These are phyloP conservation scores for Tenthredo distinguenda DNA, from an alignment of 2,888 invertebrate species.

Conservation along the genomic window DNA sequence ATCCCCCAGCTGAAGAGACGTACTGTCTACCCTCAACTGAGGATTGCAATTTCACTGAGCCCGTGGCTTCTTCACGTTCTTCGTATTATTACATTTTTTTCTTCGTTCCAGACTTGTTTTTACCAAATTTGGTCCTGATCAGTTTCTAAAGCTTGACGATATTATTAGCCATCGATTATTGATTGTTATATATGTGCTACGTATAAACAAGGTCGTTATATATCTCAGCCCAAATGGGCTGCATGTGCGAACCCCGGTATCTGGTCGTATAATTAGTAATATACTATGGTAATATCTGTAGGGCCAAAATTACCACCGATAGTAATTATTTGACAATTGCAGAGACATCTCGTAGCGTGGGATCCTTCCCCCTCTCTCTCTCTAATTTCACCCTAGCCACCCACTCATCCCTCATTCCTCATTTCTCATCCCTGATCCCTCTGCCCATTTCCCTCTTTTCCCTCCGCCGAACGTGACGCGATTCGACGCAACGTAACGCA, in stretches of 20 bases:
- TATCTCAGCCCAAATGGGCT: background rate
- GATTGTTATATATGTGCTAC: background rate
- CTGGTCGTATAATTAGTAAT: constrained; percentile 64
- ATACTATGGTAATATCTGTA: constrained; percentile 66
- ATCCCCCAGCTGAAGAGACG: background rate
- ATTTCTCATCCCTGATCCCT: constrained; percentile 17
- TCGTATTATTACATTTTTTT: background rate
- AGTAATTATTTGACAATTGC: constrained; percentile 72
- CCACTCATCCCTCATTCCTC: constrained; percentile 29
- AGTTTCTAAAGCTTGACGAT: background rate
- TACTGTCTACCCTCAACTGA: background rate
- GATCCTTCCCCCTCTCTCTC: constrained; percentile 52
- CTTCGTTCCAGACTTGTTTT: background rate
- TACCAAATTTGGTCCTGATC: background rate
- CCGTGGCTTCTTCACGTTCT: background rate
- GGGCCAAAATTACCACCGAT: constrained; percentile 70
- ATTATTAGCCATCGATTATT: constrained; percentile 2
- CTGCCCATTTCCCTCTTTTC: constrained; percentile 9
- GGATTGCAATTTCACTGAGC: background rate
- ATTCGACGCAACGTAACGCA: background rate
- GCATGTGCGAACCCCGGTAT: constrained; percentile 18
- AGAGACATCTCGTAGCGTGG: constrained; percentile 54
- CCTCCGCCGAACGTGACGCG: constrained; percentile 18
- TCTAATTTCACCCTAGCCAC: background rate
- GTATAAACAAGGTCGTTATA: background rate